Base-by-base conservation (phyloP, 2,113 vertebrate genomes). In the Perccottus glenii region DNA sequence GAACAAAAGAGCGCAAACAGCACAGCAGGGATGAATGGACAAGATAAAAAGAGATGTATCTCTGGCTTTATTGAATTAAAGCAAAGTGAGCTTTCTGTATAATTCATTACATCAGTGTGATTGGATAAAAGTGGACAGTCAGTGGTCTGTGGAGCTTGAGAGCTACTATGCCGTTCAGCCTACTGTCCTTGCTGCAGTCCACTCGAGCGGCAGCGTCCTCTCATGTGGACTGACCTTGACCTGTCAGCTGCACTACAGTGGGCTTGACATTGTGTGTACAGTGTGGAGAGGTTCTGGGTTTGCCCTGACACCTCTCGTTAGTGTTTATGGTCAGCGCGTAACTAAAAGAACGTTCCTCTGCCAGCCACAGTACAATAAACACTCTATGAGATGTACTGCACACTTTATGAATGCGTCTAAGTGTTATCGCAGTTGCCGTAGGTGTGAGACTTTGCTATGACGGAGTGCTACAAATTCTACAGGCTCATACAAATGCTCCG, bases 391-490 rank as follows among this genome's bases (percentile, higher is more conserved):
- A 8, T 74, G 51, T 46, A 16, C 19, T 32, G 43, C 35, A 66
- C 51, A 45, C 57, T 62, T 62, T 32, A 60, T 67, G 51, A 70
- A 76, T 62, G 60, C 70, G 76, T 75, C 60, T 60, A 70, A 69
- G 75, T 81, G 84, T 83, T 79, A 73, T 85, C 84, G 81, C 86
- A 83, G 74, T 72, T 14, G 47, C 63, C 35, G 67, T 64, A 81
- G 79, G 88, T 88, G 88, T 69, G 64, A 88, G 86, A 84, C 81
- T 77, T 77, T 76, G 60, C 61, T 63, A 33, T 81, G 73, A 80
- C 56, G 62, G 53, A 77, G 84, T 57, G 57, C 68, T 51, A 69
- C 57, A 27, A 45, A 76, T 70, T 32, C 15, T 71, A 77, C 51
- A 69, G 75, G 16, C 75, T 60, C 50, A 48, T 75, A 36, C 70